A percentile compares a stretch with the other conserved stretches of the same genome.
phyloP scores from a whole-genome alignment of 2,113 vertebrate genomes.

The Sylvietta virens region DNA sequence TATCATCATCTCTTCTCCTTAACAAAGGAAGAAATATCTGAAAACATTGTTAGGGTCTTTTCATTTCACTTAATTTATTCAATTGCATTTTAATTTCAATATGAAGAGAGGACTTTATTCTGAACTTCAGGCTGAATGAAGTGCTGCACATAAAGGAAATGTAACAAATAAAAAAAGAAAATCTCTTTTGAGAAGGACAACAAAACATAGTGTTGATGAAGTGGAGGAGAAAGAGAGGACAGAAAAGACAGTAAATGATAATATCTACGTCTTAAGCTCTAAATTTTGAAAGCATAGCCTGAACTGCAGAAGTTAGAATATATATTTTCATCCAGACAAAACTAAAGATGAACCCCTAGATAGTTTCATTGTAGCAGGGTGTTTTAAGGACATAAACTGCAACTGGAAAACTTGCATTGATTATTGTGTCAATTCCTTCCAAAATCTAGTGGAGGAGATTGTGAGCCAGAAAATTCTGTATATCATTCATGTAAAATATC shows the following conservation, averaged over 20 bases:
- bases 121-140: constrained; percentile 43
- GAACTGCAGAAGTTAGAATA: not conserved
- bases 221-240: not conserved
- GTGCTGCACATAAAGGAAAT: not conserved
- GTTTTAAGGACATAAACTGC: not conserved
- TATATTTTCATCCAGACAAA: not conserved
- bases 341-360: not conserved
- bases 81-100: constrained; percentile 53
- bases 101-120: not conserved
- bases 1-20: constrained; percentile 18
- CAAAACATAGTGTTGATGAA: not conserved
- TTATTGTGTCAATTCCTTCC: not conserved
- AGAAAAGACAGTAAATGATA: not conserved
- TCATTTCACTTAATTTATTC: constrained; percentile 30
- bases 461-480: not conserved
- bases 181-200: not conserved
- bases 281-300: not conserved
- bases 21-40: not conserved
- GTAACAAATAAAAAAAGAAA: constrained; percentile 25
- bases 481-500: not conserved
- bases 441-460: not conserved
- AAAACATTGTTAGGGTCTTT: constrained; percentile 10
- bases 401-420: not conserved
- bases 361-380: not conserved
- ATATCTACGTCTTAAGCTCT: not conserved